Conservation (phyloP, 2,113 vertebrate genomes). For the Saccopteryx bilineata region DNA sequence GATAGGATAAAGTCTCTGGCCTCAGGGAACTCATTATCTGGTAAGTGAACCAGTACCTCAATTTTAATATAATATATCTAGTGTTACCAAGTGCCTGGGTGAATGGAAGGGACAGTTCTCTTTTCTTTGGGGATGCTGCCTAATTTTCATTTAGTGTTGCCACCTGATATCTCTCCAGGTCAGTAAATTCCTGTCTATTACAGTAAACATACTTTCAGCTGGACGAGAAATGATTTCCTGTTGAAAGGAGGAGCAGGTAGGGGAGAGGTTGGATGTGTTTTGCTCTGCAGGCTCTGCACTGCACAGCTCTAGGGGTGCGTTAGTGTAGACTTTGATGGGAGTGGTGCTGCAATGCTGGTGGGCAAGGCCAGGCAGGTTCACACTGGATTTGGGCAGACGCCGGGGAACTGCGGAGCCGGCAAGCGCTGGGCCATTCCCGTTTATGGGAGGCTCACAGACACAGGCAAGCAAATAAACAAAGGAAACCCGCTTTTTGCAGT, state of each 20-base stretch:
- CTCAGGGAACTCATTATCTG: neutral
- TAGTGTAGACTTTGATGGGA: neutral
- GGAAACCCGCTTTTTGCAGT: no score
- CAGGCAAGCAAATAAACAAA: no score
- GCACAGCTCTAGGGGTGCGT: neutral
- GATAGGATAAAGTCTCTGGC: neutral
- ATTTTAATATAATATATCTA: neutral
- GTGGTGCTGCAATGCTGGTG: neutral
- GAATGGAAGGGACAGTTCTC: neutral
- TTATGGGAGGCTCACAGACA: no score
- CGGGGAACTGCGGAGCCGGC: no score
- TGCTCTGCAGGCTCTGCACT: neutral
- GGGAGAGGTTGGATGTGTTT: neutral
- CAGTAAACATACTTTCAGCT: neutral
- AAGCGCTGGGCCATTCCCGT: no score
- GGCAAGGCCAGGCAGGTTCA: no score
- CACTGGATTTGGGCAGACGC: no score
- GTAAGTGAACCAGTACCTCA: neutral
- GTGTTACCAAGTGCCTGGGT: neutral
- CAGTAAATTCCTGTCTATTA: neutral
- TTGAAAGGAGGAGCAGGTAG: neutral
- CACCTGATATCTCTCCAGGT: neutral
- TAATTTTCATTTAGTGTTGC: conserved; percentile 22
- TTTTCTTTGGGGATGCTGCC: neutral
- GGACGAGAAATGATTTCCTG: neutral